phyloP scores from a whole-genome alignment of 2,113 vertebrate genomes.

The Amia ocellicauda region DNA sequence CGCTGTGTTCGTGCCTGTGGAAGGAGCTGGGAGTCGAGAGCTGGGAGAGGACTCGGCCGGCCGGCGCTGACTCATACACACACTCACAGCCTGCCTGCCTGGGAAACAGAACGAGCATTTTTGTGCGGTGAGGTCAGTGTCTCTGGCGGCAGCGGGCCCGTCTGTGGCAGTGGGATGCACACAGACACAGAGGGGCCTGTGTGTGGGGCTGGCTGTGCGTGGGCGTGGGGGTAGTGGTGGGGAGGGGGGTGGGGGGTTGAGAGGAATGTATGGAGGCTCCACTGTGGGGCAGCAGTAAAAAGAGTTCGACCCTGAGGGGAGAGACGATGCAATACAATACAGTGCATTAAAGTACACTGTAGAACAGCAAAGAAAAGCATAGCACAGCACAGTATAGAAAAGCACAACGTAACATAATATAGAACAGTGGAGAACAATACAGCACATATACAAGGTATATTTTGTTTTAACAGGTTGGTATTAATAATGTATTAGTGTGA shows the following conservation, averaged over 20 bases:
- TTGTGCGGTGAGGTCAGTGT: conserved; percentile 45
- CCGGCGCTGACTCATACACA: conserved; percentile 25
- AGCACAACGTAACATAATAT: not conserved
- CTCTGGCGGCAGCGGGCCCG: conserved; percentile 1
- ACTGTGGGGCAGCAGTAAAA: conserved; percentile 20
- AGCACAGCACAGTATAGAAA: not conserved
- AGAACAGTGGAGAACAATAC: too few relatives aligned
- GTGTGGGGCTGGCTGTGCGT: conserved; percentile 33
- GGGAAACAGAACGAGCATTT: conserved; percentile 40
- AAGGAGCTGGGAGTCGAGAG: not conserved
- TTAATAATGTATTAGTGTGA: not conserved
- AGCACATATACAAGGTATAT: too few relatives aligned
- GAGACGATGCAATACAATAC: too few relatives aligned
- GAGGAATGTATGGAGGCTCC: not conserved
- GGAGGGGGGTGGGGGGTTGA: conserved; percentile 32
- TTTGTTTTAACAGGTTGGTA: not conserved
- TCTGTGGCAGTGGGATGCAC: conserved; percentile 42
- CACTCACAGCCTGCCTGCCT: conserved; percentile 17
- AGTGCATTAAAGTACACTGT: not conserved
- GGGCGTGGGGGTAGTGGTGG: conserved; percentile 29
- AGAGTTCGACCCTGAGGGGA: not conserved
- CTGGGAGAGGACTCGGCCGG: not conserved
- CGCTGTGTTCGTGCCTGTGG: conserved; percentile 1
- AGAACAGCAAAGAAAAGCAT: not conserved
- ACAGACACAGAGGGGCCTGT: conserved; percentile 25